Evolutionary conservation across 2,888 invertebrate genomes (phyloP), one percentile per base, ranked within the genome.

Genomic region (Rhamnusium bicolor): DNA sequence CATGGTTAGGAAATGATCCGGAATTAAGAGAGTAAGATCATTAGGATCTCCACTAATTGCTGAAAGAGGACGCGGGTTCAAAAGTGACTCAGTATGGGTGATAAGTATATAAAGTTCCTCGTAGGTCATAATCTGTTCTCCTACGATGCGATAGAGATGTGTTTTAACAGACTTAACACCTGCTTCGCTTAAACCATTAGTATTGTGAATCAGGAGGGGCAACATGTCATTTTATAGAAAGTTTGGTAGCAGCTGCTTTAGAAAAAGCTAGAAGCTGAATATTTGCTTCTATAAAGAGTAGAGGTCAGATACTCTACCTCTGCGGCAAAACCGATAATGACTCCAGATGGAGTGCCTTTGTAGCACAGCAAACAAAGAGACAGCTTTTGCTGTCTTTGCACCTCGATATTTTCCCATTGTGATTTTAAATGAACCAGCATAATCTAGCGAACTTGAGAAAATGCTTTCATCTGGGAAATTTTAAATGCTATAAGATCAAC

Each of bases 81-180:
- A 21, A 14, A 51, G 2, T 12, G 24, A 7, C 19, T 65, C 65
- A 29, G 51, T 53, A 29, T 65, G 65, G 27, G 12, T 14, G 10
- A 65, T 10, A 1, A 63, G 1, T 8, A 49, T 49, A 27, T 49
- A 49, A 16, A 63, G 24, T 19, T 63, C 49, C 18, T 63, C 63
- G n/a, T 21, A 63, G 6, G 19, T 63, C 3, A 49, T 12, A 14
- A 49, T 29, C 29, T 47, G 51, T 14, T 63, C 29, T 2, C 63
- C 63, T 10, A 51, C 21, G 0, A 63, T 49, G 19, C 63, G 49
- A 3, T 29, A 16, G 8, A 63, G 51, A n/a, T 63, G 63, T 10
- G 19, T 19, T 24, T 63, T 63, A n/a, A 63, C 51, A 16, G 63
- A 49, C 14, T 49, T 47, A 16, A 63, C 51, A 6, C 63, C 63